Evolutionary conservation across 2,797 vertebrate species (phyloP), one percentile per base, ranked within the genome.

Genomic region (Strix occidentalis): DNA sequence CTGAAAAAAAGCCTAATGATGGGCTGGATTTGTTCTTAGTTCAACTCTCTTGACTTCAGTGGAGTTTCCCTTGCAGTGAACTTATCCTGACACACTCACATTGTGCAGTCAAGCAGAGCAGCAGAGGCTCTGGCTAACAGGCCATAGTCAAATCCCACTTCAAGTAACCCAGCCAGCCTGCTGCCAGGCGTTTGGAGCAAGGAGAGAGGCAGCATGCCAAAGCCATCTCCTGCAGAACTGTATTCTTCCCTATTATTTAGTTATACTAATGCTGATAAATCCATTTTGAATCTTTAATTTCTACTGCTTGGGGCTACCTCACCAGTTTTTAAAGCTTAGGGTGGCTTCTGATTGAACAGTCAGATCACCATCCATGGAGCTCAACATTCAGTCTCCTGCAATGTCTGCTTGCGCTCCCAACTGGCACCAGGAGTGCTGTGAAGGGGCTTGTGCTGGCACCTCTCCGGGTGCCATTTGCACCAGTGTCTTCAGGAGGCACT

Each of bases 11-110:
- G 50, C 37, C 53, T 71, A 68, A 46, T 37, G 48, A 68, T 21
- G 60, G 81, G 26, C 75, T 84, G 60, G 46, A 81, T 61, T 89
- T 89, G 78, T 83, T 80, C 78, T 89, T 79, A 54, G 65, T 16
- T 74, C 68, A 92, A 85, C 19, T 83, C 41, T 80, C 70, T 91
- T 78, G 81, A 94, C 92, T 96, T 95, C 39, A 58, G 57, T 37
- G 28, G 45, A 58, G 69, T 91, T 84, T 92, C 35, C 39, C 65
- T 92, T 81, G 68, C 90, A 61, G 65, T 41, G 71, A 86, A 75
- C 71, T 96, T 91, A 54, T 72, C 71, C 71, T 63, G 72, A 63
- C 93, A 86, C 35, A 63, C 81, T 93, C 86, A 31, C 53, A 41
- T 45, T 94, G 65, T 66, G 31, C 43, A 93, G 75, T 9, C 68